Evolutionary conservation across 2,113 vertebrate species (phyloP).

Genomic region (Thamnophis sirtalis): DNA sequence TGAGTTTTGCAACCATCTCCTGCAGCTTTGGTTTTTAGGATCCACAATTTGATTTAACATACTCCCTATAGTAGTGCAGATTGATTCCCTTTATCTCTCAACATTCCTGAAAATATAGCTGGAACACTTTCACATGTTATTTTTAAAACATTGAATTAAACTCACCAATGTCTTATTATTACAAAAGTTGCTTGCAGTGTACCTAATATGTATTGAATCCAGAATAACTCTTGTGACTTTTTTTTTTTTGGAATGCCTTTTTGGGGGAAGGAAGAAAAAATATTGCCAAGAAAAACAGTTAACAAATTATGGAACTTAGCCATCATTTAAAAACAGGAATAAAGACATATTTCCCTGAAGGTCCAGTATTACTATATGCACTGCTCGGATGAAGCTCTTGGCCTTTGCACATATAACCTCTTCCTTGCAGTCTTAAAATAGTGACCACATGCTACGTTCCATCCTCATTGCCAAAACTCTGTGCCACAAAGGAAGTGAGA

Average conservation of each 20-base stretch:
- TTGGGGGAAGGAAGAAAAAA: background rate
- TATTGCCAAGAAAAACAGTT: constrained; percentile 5
- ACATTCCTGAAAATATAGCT: background rate
- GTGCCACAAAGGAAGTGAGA: constrained; percentile 54
- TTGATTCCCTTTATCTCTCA: constrained; percentile 3
- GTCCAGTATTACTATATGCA: background rate
- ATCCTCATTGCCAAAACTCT: constrained; percentile 46
- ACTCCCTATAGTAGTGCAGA: constrained; percentile 14
- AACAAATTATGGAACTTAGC: background rate
- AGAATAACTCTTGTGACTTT: background rate
- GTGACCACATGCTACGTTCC: constrained; percentile 28
- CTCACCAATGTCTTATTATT: constrained; percentile 22
- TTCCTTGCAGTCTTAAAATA: constrained; percentile 65
- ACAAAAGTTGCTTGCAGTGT: background rate
- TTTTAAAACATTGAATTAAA: constrained; percentile 38
- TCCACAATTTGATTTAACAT: constrained; percentile 3
- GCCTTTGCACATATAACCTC: constrained; percentile 52
- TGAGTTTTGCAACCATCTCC: background rate
- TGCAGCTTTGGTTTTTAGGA: background rate
- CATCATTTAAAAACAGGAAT: constrained; percentile 21
- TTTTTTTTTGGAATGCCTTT: background rate
- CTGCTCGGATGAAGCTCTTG: constrained; percentile 41
- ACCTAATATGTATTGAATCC: constrained; percentile 15
- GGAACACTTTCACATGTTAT: constrained; percentile 23
- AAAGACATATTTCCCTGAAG: constrained; percentile 15